A percentile compares a stretch with the other conserved stretches of the same genome.
Evolutionary conservation across 1,140 invertebrate genomes (phyloP).

Genomic region (Anastrepha ludens): DNA sequence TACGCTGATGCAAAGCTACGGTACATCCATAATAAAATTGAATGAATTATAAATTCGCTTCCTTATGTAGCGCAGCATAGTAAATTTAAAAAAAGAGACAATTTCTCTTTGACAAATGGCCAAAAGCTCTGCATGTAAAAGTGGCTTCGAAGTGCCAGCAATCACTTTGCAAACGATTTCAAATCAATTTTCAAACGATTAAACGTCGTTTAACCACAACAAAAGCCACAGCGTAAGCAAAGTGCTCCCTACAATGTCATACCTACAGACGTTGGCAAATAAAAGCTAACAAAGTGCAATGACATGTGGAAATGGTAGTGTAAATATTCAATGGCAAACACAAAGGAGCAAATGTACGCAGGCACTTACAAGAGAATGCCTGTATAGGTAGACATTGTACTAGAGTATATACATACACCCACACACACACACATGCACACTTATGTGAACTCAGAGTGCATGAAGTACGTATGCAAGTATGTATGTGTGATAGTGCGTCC

Average conservation of each 20-base stretch:
- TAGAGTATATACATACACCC: not conserved
- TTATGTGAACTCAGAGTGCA: not conserved
- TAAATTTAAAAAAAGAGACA: not conserved
- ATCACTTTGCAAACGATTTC: slow-evolving; percentile 29
- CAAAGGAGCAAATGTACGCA: not conserved
- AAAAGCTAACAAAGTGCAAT: slow-evolving; percentile 16
- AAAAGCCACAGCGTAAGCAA: not conserved
- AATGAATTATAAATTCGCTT: not conserved
- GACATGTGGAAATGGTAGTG: not conserved
- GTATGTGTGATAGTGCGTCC: too few species aligned
- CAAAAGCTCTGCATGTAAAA: not conserved
- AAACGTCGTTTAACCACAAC: slow-evolving; percentile 5
- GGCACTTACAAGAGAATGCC: not conserved
- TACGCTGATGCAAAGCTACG: too few species aligned
- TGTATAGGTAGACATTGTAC: not conserved
- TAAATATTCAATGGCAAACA: not conserved
- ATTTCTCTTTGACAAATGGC: not conserved
- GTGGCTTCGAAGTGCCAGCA: not conserved
- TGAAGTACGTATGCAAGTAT: too few species aligned
- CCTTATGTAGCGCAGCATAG: not conserved
- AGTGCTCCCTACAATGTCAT: too few species aligned
- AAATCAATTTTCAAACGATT: slow-evolving; percentile 50
- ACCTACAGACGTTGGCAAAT: not conserved
- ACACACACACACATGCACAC: not conserved
- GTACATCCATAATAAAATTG: too few species aligned